phyloP scores from a whole-genome alignment of 2,888 invertebrate genomes.

The Dryobota labecula region DNA sequence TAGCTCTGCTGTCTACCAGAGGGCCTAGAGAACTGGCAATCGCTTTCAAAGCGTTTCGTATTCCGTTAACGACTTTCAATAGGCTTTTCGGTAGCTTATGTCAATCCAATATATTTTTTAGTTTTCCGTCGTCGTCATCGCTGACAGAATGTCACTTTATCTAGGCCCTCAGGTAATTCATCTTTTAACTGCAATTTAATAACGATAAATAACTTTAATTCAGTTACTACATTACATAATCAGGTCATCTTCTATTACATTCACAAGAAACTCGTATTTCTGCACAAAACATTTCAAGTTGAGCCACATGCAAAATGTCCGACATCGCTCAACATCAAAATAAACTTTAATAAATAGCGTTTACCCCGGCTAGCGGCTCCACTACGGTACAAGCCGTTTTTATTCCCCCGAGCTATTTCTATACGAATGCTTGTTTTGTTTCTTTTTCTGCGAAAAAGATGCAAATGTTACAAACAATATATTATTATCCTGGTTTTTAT shows the following conservation, averaged over 20 bases:
- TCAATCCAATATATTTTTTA: no score
- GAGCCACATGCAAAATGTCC: slow-evolving; percentile 38
- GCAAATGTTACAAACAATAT: slow-evolving; percentile 25
- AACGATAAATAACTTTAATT: no score
- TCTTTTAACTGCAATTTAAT: no score
- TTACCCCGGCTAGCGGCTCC: slow-evolving; percentile 7
- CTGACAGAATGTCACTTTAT: no score
- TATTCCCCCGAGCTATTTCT: slow-evolving; percentile 44
- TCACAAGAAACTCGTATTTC: not conserved
- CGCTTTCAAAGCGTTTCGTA: no score
- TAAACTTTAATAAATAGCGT: slow-evolving; percentile 57
- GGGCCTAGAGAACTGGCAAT: no score
- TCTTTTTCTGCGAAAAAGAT: slow-evolving; percentile 17
- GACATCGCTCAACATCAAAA: slow-evolving; percentile 56
- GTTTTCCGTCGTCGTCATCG: no score
- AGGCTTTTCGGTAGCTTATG: no score
- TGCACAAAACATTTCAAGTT: slow-evolving; percentile 26
- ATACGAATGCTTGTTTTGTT: slow-evolving; percentile 27
- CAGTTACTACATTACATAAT: not conserved
- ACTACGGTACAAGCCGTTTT: slow-evolving; percentile 28
- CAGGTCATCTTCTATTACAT: not conserved
- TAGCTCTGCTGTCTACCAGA: no score
- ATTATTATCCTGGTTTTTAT: not conserved
- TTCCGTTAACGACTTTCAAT: no score
- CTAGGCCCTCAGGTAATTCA: no score